Evolutionary conservation across 2,888 invertebrate genomes (phyloP).

Genomic region (Eupithecia subfuscata): DNA sequence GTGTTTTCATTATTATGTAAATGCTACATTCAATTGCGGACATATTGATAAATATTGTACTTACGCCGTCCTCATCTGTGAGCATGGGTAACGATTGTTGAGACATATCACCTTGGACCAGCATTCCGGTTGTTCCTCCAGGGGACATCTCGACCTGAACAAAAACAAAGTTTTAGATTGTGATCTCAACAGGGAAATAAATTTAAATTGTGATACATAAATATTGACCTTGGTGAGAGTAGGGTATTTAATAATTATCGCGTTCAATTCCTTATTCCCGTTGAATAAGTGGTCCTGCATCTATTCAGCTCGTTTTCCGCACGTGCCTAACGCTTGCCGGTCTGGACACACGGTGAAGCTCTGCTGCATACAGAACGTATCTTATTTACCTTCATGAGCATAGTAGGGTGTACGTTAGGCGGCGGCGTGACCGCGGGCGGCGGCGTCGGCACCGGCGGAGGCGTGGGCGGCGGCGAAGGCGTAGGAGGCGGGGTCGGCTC

Average conservation of each 20-base stretch:
- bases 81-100: constrained; percentile 78
- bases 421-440: constrained; percentile 45
- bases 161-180: not conserved
- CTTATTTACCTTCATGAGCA: constrained; percentile 73
- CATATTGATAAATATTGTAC: constrained; percentile 44
- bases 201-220: not conserved
- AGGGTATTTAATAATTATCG: too few species aligned
- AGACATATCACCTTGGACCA: constrained; percentile 79
- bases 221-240: not conserved
- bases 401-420: constrained; percentile 49
- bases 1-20: not conserved
- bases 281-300: too few species aligned
- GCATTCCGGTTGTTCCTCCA: constrained; percentile 86
- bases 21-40: not conserved
- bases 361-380: not conserved
- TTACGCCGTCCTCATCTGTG: constrained; percentile 79
- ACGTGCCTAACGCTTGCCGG: too few species aligned
- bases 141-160: constrained; percentile 83
- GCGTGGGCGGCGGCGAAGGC: constrained; percentile 72
- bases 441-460: constrained; percentile 49
- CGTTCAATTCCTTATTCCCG: too few species aligned
- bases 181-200: not conserved
- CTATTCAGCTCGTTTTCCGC: too few species aligned
- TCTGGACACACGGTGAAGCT: not conserved
- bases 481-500: constrained; percentile 85